phyloP scores from a whole-genome alignment of 2,113 vertebrate genomes.

The Delphinapterus leucas region DNA sequence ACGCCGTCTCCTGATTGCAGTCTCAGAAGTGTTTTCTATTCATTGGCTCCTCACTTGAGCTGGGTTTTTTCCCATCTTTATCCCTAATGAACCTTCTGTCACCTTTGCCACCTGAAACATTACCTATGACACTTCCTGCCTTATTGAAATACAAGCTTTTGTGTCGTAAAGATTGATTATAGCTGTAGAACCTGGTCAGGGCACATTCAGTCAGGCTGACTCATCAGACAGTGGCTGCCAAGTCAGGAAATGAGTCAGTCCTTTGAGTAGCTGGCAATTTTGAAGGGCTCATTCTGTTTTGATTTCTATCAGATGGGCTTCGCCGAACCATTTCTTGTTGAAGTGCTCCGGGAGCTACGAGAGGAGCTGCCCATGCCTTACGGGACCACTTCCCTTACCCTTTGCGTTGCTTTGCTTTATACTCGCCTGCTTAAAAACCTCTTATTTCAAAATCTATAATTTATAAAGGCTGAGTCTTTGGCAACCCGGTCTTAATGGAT shows the following conservation, averaged over 20 bases:
- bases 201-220: not conserved
- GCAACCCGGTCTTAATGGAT: constrained; percentile 18
- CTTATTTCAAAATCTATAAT: not conserved
- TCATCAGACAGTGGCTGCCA: not conserved
- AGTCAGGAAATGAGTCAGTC: not conserved
- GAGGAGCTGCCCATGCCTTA: not conserved
- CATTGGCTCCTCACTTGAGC: not conserved
- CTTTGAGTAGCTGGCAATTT: not conserved
- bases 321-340: not conserved
- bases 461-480: constrained; percentile 5
- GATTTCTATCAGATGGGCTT: not conserved
- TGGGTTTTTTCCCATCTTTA: not conserved
- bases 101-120: not conserved
- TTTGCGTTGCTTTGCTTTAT: not conserved
- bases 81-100: not conserved
- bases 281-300: not conserved
- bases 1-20: not conserved
- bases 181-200: not conserved
- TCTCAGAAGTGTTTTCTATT: not conserved
- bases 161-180: not conserved
- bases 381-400: not conserved
- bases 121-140: not conserved
- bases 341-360: not conserved
- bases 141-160: not conserved
- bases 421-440: not conserved